phyloP scores from a whole-genome alignment of 2,113 vertebrate species.

The Pseudopodoces humilis region DNA sequence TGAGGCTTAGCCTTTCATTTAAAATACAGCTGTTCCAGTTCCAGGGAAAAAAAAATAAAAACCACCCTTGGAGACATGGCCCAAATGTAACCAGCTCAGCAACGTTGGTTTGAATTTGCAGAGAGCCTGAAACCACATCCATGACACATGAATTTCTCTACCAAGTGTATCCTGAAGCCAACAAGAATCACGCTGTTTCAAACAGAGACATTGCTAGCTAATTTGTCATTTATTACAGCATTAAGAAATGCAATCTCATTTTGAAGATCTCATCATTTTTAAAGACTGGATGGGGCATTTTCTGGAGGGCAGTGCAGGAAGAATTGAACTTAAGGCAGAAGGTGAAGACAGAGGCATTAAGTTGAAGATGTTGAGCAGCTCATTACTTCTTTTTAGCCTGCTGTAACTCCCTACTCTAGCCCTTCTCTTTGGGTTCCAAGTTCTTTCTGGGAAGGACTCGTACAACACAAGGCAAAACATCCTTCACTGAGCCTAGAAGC shows the following conservation, averaged over 20 bases:
- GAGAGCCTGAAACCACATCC: slow-evolving; percentile 28
- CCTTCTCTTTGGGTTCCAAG: not conserved
- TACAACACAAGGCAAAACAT: not conserved
- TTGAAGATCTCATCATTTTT: not conserved
- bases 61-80: not conserved
- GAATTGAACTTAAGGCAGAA: not conserved
- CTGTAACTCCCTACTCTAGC: not conserved
- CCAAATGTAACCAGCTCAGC: not conserved
- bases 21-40: slow-evolving; percentile 42
- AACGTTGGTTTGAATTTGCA: not conserved
- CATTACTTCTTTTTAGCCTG: not conserved
- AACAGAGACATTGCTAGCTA: not conserved
- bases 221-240: not conserved
- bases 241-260: not conserved
- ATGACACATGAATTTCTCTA: not conserved
- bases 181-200: not conserved
- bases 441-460: not conserved
- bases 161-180: not conserved
- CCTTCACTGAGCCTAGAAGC: not conserved
- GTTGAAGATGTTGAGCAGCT: not conserved
- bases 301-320: not conserved
- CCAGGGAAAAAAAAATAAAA: not conserved
- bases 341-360: not conserved
- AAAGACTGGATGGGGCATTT: not conserved
- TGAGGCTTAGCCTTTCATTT: slow-evolving; percentile 50